Conservation (phyloP, 2,797 vertebrate species). For the Nannoperca obscura region DNA sequence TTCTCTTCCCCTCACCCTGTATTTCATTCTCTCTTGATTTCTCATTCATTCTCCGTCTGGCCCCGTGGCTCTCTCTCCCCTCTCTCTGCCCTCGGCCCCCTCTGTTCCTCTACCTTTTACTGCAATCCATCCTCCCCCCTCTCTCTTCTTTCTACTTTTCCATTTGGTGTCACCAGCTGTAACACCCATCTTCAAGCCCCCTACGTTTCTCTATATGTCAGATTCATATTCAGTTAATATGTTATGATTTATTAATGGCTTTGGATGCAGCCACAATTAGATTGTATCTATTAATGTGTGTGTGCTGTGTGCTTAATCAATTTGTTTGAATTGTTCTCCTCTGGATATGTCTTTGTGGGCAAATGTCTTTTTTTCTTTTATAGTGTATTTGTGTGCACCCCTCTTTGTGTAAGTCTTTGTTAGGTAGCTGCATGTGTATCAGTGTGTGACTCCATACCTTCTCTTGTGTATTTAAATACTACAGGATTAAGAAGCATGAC, state of each 20-base stretch:
- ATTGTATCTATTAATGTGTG: conserved; percentile 32
- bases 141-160: conserved; percentile 24
- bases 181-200: conserved; percentile 7
- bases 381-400: conserved; percentile 6
- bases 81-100: conserved; percentile 22
- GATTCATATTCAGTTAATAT: conserved; percentile 50
- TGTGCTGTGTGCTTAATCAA: conserved; percentile 24
- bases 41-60: conserved; percentile 57
- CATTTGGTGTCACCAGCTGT: conserved; percentile 20
- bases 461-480: conserved; percentile 67
- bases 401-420: conserved; percentile 39
- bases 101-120: conserved; percentile 41
- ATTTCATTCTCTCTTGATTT: conserved; percentile 70
- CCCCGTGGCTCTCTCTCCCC: conserved; percentile 49
- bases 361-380: conserved; percentile 12
- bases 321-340: conserved; percentile 31
- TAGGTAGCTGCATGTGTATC: conserved; percentile 25
- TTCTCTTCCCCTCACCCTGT: conserved; percentile 58
- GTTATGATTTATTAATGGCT: conserved; percentile 48
- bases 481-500: conserved; percentile 74
- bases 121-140: conserved; percentile 33
- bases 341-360: conserved; percentile 8
- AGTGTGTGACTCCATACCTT: conserved; percentile 43
- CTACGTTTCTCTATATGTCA: conserved; percentile 27
- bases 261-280: conserved; percentile 2